Percentiles rank a stretch among this genome's conserved stretches.
Conservation (phyloP, 92 coral and sea anemone genomes). For the Epizoanthus illoricatus region DNA sequence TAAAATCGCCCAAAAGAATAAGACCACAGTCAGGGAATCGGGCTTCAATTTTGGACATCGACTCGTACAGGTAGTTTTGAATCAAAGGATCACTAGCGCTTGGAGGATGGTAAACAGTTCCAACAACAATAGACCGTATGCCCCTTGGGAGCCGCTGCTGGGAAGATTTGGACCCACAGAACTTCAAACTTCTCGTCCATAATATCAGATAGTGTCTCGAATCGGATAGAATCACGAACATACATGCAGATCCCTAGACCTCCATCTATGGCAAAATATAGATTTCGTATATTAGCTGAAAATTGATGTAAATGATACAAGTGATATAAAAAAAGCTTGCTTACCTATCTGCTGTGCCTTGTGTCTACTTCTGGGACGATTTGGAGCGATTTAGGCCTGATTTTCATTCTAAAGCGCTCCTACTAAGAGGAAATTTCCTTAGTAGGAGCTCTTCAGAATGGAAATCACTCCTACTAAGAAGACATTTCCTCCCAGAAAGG, state of each 20-base stretch:
- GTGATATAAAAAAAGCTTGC: no score
- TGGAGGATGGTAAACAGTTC: slow-evolving; percentile 47
- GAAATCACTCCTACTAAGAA: no score
- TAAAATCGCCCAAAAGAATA: slow-evolving; percentile 36
- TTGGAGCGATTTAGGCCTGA: no score
- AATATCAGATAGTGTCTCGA: slow-evolving; percentile 34
- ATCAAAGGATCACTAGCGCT: slow-evolving; percentile 31
- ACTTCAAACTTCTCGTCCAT: slow-evolving; percentile 52
- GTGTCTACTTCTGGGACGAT: no score
- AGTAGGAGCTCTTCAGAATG: no score
- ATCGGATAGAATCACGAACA: slow-evolving; percentile 40
- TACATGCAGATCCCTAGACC: slow-evolving; percentile 66
- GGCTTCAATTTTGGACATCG: slow-evolving; percentile 32
- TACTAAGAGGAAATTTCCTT: no score
- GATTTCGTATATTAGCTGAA: no score
- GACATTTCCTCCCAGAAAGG: no score
- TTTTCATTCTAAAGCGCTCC: no score
- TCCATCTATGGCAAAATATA: no score
- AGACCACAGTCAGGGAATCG: slow-evolving; percentile 27
- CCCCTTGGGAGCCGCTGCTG: slow-evolving; percentile 64
- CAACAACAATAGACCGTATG: slow-evolving; percentile 38
- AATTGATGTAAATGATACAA: no score
- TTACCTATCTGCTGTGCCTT: no score
- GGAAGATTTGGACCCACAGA: slow-evolving; percentile 55
- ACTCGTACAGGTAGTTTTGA: slow-evolving; percentile 26